These are phyloP conservation scores for Germaria angustata DNA, from an alignment of 2,888 invertebrate species.

Conservation along the genomic window DNA sequence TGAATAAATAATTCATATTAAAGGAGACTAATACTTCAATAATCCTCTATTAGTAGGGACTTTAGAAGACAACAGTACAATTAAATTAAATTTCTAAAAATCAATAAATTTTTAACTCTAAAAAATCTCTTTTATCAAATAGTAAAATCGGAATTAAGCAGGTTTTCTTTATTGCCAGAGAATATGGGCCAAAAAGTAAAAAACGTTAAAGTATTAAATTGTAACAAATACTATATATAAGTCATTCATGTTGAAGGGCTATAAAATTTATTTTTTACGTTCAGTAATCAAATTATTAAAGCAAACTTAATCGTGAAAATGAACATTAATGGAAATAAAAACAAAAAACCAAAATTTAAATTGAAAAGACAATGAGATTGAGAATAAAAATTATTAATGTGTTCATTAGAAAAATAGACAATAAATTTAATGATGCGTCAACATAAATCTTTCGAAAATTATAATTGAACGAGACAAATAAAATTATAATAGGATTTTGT, in stretches of 20 bases:
- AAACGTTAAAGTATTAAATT: too few relatives aligned
- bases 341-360: too few relatives aligned
- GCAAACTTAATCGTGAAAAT: neutral
- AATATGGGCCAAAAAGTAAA: neutral
- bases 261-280: slow-evolving; percentile 31
- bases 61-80: too few relatives aligned
- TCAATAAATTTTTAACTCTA: too few relatives aligned
- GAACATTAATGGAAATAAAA: neutral
- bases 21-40: too few relatives aligned
- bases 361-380: too few relatives aligned
- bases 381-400: neutral
- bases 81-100: too few relatives aligned
- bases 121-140: too few relatives aligned
- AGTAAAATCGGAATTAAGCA: too few relatives aligned
- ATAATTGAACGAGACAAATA: neutral
- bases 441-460: neutral
- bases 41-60: too few relatives aligned
- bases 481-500: too few relatives aligned
- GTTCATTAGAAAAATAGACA: neutral
- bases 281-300: neutral
- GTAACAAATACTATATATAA: slow-evolving; percentile 5
- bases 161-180: neutral
- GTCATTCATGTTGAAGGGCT: slow-evolving; percentile 9
- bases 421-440: slow-evolving; percentile 37
- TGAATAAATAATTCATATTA: too few relatives aligned